Conservation (phyloP, 2,888 invertebrate genomes). For the Herminia tarsipennalis region DNA sequence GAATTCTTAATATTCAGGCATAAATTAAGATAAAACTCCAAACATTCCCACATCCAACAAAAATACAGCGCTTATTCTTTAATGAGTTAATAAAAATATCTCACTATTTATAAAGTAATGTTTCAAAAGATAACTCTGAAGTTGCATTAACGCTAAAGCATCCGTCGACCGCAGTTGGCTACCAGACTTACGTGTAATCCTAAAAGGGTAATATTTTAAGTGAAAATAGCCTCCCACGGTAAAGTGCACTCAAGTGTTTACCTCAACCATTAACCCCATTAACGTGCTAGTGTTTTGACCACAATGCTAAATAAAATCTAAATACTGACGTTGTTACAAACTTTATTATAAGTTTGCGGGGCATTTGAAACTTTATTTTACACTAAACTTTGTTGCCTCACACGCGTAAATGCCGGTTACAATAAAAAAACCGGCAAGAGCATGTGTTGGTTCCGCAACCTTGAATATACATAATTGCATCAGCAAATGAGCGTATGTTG, state of each 20-base stretch:
- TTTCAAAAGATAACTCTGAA: constrained; percentile 7
- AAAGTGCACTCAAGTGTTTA: constrained; percentile 76
- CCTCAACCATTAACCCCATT: constrained; percentile 72
- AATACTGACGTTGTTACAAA: neutral
- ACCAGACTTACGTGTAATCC: constrained; percentile 66
- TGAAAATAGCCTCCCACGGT: constrained; percentile 63
- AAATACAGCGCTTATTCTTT: too few relatives aligned
- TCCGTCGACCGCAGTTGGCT: constrained; percentile 52
- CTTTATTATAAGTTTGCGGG: neutral
- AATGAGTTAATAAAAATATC: neutral
- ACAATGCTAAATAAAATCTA: constrained; percentile 18
- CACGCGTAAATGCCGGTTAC: too few relatives aligned
- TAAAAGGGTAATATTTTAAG: constrained; percentile 81
- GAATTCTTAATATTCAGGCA: too few relatives aligned
- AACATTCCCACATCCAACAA: too few relatives aligned
- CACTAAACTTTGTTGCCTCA: too few relatives aligned
- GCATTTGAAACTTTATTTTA: too few relatives aligned
- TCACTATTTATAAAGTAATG: neutral
- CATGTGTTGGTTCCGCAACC: too few relatives aligned
- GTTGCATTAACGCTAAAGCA: constrained; percentile 52
- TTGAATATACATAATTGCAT: too few relatives aligned
- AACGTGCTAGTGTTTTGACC: constrained; percentile 46
- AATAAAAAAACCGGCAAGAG: too few relatives aligned
- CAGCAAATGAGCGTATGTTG: too few relatives aligned
- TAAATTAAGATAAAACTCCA: too few relatives aligned